These are phyloP conservation scores for Symphodus melops DNA, from an alignment of 2,113 vertebrate species.

Conservation along the genomic window DNA sequence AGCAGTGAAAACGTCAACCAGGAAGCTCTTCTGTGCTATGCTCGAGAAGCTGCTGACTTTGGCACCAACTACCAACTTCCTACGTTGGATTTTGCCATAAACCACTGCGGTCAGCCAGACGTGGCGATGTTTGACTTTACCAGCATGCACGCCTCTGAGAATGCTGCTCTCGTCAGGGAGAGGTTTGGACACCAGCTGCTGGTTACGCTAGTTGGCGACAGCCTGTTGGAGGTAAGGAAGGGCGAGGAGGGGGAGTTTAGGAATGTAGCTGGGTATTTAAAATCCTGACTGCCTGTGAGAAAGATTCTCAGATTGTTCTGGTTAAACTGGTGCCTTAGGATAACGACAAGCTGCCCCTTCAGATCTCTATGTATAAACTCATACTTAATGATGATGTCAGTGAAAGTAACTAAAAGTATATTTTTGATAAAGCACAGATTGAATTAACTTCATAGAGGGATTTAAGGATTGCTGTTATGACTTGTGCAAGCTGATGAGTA, in stretches of 20 bases:
- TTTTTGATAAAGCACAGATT: neutral
- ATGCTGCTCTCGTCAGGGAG: constrained; percentile 92
- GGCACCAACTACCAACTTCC: constrained; percentile 97
- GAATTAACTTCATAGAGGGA: neutral
- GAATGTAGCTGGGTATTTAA: neutral
- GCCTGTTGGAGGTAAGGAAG: constrained; percentile 91
- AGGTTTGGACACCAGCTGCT: constrained; percentile 90
- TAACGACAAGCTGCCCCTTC: neutral
- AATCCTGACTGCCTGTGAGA: neutral
- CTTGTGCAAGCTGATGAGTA: no score
- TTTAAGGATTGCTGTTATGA: no score
- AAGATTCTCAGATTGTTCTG: constrained; percentile 6
- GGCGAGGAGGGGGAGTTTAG: neutral
- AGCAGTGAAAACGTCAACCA: constrained; percentile 93
- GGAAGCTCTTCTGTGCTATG: constrained; percentile 92
- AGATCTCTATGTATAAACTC: neutral
- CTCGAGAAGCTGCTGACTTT: constrained; percentile 95
- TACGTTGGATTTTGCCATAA: constrained; percentile 93
- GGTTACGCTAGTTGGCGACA: constrained; percentile 95
- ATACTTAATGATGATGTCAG: neutral
- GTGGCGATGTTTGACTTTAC: constrained; percentile 99
- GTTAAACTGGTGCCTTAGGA: neutral
- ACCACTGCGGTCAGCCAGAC: constrained; percentile 93
- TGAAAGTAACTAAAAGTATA: neutral
- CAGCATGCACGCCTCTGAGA: constrained; percentile 97